These are phyloP conservation scores for Coreius guichenoti DNA, from an alignment of 2,797 vertebrate genomes.

Conservation along the genomic window DNA sequence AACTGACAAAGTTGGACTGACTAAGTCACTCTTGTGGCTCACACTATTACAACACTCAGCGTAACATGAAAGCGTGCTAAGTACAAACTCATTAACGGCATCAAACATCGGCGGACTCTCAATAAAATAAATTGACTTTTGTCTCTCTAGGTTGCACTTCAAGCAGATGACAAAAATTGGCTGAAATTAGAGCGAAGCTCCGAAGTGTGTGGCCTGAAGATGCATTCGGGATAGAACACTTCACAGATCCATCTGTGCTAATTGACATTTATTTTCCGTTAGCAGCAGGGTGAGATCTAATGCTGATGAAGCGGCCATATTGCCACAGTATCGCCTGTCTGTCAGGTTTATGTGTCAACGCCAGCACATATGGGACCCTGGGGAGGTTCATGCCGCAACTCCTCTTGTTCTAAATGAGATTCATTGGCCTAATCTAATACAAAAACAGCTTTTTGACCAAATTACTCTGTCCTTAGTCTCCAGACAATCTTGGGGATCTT, in stretches of 20 bases:
- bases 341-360: slow-evolving; percentile 66
- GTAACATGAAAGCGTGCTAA: background rate
- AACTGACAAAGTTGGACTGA: background rate
- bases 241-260: slow-evolving; percentile 85
- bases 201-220: slow-evolving; percentile 18
- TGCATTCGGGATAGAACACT: slow-evolving; percentile 50
- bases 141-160: slow-evolving; percentile 37
- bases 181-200: slow-evolving; percentile 15
- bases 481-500: slow-evolving; percentile 66
- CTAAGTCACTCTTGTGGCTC: background rate
- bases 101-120: background rate
- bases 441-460: slow-evolving; percentile 87
- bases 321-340: slow-evolving; percentile 83
- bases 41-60: background rate
- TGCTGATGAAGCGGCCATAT: slow-evolving; percentile 86
- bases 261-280: slow-evolving; percentile 93
- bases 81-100: slow-evolving; percentile 8
- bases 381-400: slow-evolving; percentile 83
- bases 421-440: slow-evolving; percentile 89
- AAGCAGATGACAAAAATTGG: slow-evolving; percentile 36
- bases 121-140: slow-evolving; percentile 28
- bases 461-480: slow-evolving; percentile 74
- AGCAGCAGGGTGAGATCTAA: slow-evolving; percentile 85
- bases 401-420: slow-evolving; percentile 91
- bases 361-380: slow-evolving; percentile 83